Conservation (phyloP, 2,113 vertebrate genomes). For the Toxotes jaculatrix region DNA sequence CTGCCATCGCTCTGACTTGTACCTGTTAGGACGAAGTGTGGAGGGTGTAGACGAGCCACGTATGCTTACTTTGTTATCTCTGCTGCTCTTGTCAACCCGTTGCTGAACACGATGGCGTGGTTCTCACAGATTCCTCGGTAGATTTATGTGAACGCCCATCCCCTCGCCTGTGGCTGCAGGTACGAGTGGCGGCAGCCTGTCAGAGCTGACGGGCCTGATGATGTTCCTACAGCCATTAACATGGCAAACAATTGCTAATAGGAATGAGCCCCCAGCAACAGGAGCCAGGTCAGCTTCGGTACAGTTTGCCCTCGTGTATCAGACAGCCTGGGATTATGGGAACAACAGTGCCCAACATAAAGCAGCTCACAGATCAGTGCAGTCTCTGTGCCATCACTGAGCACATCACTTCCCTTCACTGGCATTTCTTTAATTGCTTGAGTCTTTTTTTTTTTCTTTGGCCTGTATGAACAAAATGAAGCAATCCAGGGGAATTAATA, state of each 20-base stretch:
- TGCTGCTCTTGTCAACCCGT: conserved; percentile 39
- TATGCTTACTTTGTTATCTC: conserved; percentile 34
- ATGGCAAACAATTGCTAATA: conserved; percentile 83
- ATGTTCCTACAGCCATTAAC: conserved; percentile 90
- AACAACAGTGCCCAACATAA: conserved; percentile 15
- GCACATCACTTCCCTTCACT: conserved; percentile 34
- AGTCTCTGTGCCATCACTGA: conserved; percentile 22
- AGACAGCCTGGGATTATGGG: conserved; percentile 12
- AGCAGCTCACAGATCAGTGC: conserved; percentile 32
- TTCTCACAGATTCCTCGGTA: conserved; percentile 77
- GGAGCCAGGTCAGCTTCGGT: conserved; percentile 55
- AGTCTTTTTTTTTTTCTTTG: conserved; percentile 60
- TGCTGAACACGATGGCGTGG: conserved; percentile 36
- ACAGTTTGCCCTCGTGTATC: conserved; percentile 25
- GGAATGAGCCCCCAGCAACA: conserved; percentile 86
- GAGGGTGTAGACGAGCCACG: not conserved
- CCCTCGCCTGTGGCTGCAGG: conserved; percentile 84
- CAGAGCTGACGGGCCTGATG: conserved; percentile 74
- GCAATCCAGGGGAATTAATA: conserved; percentile 81
- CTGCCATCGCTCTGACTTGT: conserved; percentile 11
- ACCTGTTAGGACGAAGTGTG: conserved; percentile 15
- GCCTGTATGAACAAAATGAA: conserved; percentile 80
- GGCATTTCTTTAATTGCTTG: conserved; percentile 64
- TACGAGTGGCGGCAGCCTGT: conserved; percentile 85
- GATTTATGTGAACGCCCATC: conserved; percentile 79